Evolutionary conservation across 2,797 vertebrate genomes (phyloP), one percentile per base, ranked within the genome.

Genomic region (Acanthopagrus latus): DNA sequence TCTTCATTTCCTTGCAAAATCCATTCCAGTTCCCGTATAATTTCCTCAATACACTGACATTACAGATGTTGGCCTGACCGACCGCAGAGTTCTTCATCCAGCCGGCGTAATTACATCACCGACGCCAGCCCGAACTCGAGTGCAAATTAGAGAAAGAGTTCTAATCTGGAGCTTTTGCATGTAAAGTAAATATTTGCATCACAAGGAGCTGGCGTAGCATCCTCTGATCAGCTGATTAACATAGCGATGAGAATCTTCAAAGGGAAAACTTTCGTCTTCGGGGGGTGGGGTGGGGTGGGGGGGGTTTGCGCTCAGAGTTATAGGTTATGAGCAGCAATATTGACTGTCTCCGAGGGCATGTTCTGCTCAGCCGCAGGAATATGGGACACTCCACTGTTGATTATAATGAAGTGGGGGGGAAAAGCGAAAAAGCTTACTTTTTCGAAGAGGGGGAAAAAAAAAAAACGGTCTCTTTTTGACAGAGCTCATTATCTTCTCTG

Each of bases 401-500:
- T 88, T 89, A 73, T 86, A 89, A 86, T 81, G 78, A 88, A 72
- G 72, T 43, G 52, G 51, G 65, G 65, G 70, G 33, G 63, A 10
- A 68, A 67, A 56, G 74, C 60, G 68, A 67, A 38, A 33, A 81
- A 75, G 78, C 82, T 83, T 78, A 75, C 74, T 84, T 88, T 33
- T 85, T 76, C 66, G 79, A 78, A 51, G 43, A 66, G 21, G 25
- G 21, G 17, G 18, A 41, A 72, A 60, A 84, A 83, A 69, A 84
- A 83, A 78, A 71, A 38, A 70, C 55, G 59, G 67, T 47, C 44
- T 82, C 43, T 84, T 91, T 88, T 83, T 88, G 80, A 92, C 86
- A 89, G 85, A 89, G 86, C 89, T 92, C 87, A 88, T 94, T 92
- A 93, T 92, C 86, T 80, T 75, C 78, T 87, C 85, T 83, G 88